These are phyloP conservation scores for Parasteatoda lunata DNA, from an alignment of 2,888 invertebrate genomes.

Conservation along the genomic window DNA sequence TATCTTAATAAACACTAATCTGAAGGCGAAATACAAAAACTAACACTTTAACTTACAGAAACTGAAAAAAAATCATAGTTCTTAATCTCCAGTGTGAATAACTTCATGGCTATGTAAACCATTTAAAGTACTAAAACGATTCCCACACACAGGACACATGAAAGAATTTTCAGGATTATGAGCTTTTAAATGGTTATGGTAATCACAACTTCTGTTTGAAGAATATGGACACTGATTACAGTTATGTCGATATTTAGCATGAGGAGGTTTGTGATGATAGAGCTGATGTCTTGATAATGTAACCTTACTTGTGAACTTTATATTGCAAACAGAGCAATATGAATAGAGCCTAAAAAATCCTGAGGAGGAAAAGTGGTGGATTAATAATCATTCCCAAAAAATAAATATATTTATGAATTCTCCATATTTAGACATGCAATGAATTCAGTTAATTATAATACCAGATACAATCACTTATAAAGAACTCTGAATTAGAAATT, in stretches of 20 bases:
- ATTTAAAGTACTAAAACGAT: constrained; percentile 28
- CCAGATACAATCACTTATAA: too few species aligned
- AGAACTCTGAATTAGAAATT: too few species aligned
- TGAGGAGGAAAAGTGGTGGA: neutral
- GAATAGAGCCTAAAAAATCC: neutral
- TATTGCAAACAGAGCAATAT: constrained; percentile 11
- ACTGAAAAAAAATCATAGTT: neutral
- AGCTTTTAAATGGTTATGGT: constrained; percentile 35
- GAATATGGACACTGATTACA: constrained; percentile 57
- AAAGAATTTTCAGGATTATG: constrained; percentile 35
- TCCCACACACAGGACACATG: constrained; percentile 41
- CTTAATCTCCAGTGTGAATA: constrained; percentile 48
- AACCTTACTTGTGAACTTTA: constrained; percentile 32
- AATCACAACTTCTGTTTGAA: constrained; percentile 36
- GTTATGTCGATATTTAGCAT: constrained; percentile 27
- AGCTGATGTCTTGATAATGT: constrained; percentile 43
- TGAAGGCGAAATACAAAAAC: too few species aligned
- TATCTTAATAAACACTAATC: too few species aligned
- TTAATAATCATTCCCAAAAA: neutral
- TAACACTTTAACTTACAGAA: neutral
- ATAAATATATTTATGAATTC: too few species aligned
- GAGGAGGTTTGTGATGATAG: constrained; percentile 45
- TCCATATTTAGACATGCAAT: too few species aligned
- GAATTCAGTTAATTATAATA: too few species aligned
- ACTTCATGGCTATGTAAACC: constrained; percentile 36